Conservation (phyloP, 2,113 vertebrate species). For the Psammodynastes pulverulentus region DNA sequence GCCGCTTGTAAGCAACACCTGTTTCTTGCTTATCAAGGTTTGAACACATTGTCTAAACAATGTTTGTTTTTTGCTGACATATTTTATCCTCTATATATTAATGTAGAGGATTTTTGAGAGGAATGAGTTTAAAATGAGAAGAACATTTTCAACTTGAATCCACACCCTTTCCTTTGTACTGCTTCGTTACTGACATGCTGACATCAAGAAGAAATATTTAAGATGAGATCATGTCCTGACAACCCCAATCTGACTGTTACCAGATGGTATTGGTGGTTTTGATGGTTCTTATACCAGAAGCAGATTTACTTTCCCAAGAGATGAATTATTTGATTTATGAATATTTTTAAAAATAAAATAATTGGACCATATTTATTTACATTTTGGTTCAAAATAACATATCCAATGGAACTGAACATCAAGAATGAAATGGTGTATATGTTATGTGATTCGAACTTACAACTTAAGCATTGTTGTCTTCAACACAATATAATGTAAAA, state of each 20-base stretch:
- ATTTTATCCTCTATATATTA: neutral
- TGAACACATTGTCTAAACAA: neutral
- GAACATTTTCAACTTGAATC: conserved; percentile 4
- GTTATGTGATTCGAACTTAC: neutral
- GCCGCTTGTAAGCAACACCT: neutral
- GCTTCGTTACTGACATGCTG: conserved; percentile 44
- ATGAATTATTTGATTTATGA: conserved; percentile 31
- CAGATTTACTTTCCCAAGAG: conserved; percentile 47
- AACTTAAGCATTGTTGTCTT: neutral
- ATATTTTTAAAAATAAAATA: conserved; percentile 25
- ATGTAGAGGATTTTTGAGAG: neutral
- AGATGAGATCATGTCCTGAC: conserved; percentile 52
- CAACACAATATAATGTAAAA: conserved; percentile 8
- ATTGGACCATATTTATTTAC: conserved; percentile 22
- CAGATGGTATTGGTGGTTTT: conserved; percentile 46
- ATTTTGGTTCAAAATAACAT: neutral
- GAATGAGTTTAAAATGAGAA: conserved; percentile 1
- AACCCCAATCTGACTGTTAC: conserved; percentile 49
- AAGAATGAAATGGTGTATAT: neutral
- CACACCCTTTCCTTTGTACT: neutral
- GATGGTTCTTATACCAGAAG: conserved; percentile 21
- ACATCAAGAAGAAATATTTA: conserved; percentile 22
- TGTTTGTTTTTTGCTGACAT: neutral
- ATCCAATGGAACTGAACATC: conserved; percentile 10
- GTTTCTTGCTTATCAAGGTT: neutral